Base-by-base conservation (phyloP, 2,113 vertebrate genomes). In the Mastomys coucha region DNA sequence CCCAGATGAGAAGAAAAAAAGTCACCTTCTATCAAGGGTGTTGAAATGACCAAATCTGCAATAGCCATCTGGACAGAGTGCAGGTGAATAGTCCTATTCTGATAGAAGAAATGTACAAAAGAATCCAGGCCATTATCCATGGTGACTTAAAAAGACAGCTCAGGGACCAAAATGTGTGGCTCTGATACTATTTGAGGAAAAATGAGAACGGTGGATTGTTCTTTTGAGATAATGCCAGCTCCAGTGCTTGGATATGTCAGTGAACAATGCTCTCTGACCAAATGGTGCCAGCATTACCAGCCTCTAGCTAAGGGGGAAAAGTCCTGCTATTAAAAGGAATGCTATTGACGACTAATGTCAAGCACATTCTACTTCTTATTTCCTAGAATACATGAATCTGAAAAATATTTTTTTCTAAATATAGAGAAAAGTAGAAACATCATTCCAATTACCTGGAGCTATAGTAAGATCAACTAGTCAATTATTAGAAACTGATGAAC, bases 1-100 rank as follows among this genome's bases (percentile, higher is more conserved):
- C 56, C 96, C 24, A 85, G 53, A 73, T 73, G 39, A 36, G 73
- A 58, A 53, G 45, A 36, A 4, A 26, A 78, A 69, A 42, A 75
- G 49, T n/a, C 58, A 90, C 28, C 10, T 36, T 60, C 94, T 91
- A 49, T 78, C 49, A 84, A 86, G 26, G 81, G 78, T 45, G 17
- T 45, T 80, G 82, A 96, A 97, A 96, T 88, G 88, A 95, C 65
- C 63, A 92, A 73, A 82, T 84, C 31, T 53, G 20, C 58, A 73
- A 65, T 69, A 69, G 28, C 58, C 69, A 31, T 84, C 63, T 97
- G 92, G 91, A 39, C 88, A 97, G 45, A 95, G 49, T 60, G 90
- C 77, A 93, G 88, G 60, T 89, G 85, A 96, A 96, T 39, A 88
- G 95, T 69, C 87, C 81, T 70, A 42, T 95, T 96, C 67, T 81